Base-by-base conservation (phyloP, 2,113 vertebrate genomes). In the Carassius gibelio region DNA sequence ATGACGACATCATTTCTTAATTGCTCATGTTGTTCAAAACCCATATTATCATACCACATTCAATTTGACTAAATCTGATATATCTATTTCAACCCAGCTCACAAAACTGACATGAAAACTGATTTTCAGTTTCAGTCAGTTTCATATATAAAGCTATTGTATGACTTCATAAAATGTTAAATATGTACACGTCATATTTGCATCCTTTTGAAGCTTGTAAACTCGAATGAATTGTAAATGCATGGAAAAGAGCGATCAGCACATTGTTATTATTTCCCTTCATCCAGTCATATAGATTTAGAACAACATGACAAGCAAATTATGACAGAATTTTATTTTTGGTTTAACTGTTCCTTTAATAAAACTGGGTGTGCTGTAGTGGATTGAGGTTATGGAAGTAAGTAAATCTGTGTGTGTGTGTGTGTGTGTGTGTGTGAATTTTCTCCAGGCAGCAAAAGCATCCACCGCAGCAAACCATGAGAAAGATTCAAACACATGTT, bases 391-490 rank as follows among this genome's bases (percentile, higher is more conserved):
- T 38, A 38, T 38, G 38, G 7, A 38, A 38, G 7, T 38, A 38
- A 38, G 38, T 6, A 2, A 30, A 30, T 30, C 30, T 30, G 30
- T 30, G 38, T 38, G 38, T 38, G 38, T 38, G 38, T 38, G 38
- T 38, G 38, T 38, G 5, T 38, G 38, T 38, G 38, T 38, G 26
- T 26, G 26, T 26, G 26, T 26, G 26, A 38, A 38, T 38, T 7
- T 38, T 6, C 38, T 38, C 6, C 38, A 38, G 55, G 55, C 6
- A 57, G 17, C 55, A 19, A 17, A 23, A 64, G 80, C 21, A 69
- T 78, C 36, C 48, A 71, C 8, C 23, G 78, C 62, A 80, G 19
- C 34, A 80, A 64, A 84, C 42, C 45, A 8, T 30, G 38, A 66
- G 45, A 52, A 52, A 74, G 81, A 30, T 21, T 26, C 15, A 55